Evolutionary conservation across 2,888 invertebrate species (phyloP).

Genomic region (Luperina nickerlii): DNA sequence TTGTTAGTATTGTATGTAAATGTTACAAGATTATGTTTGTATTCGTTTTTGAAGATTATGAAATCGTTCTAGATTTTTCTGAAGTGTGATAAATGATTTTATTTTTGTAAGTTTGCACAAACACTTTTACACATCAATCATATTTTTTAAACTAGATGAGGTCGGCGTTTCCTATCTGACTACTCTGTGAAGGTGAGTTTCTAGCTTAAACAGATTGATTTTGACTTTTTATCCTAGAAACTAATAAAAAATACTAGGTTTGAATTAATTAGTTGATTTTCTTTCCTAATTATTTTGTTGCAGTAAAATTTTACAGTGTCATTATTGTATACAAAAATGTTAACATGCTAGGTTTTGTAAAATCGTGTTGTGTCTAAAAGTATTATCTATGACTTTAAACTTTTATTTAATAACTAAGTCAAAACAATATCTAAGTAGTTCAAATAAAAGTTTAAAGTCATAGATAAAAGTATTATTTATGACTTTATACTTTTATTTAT

Average conservation of each 20-base stretch:
- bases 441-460: no score
- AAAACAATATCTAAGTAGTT: background rate
- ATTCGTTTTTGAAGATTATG: constrained; percentile 1
- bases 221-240: background rate
- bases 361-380: background rate
- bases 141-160: no score
- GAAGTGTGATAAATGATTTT: no score
- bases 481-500: background rate
- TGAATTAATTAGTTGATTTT: background rate
- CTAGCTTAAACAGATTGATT: background rate
- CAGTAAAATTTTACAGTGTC: background rate
- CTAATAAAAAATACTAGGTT: background rate
- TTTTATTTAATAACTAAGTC: background rate
- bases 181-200: background rate
- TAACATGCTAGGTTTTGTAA: no score
- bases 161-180: no score
- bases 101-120: no score
- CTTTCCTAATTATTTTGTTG: background rate
- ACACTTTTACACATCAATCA: no score
- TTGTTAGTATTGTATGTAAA: constrained; percentile 62
- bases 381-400: background rate
- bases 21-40: constrained; percentile 14
- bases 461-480: background rate
- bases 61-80: constrained; percentile 11
- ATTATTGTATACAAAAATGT: no score